These are phyloP conservation scores for Nothura maculosa DNA, from an alignment of 2,797 vertebrate genomes.

Conservation along the genomic window DNA sequence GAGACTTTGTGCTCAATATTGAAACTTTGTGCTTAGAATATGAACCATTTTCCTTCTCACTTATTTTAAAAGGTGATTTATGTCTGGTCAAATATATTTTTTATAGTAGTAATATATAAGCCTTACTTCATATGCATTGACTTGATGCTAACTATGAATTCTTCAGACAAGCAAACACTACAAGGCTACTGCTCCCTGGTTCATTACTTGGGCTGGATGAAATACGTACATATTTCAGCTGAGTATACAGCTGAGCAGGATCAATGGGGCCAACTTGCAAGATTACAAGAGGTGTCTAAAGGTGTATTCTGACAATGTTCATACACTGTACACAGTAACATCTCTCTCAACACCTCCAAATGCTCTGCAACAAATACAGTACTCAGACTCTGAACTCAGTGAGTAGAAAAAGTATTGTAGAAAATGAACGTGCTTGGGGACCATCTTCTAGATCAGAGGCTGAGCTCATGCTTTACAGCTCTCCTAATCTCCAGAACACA, in stretches of 20 bases:
- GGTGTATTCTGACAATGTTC: background rate
- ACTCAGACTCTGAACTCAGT: background rate
- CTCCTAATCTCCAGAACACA: background rate
- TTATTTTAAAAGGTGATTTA: background rate
- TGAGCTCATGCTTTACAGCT: background rate
- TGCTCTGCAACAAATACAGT: background rate
- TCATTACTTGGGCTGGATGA: background rate
- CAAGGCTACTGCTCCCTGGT: background rate
- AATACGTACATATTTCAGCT: background rate
- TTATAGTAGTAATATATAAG: background rate
- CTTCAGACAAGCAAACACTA: background rate
- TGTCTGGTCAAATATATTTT: background rate
- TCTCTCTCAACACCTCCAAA: background rate
- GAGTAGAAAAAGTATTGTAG: background rate
- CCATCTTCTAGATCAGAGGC: background rate
- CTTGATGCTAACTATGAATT: background rate
- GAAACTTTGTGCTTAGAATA: background rate
- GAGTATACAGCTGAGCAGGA: background rate
- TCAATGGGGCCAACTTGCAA: background rate
- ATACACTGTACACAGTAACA: background rate
- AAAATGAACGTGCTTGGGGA: background rate
- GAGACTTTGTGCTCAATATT: background rate
- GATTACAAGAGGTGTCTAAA: background rate
- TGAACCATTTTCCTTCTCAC: background rate
- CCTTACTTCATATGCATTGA: background rate